These are phyloP conservation scores for Vandiemenella viatica DNA, from an alignment of 2,888 invertebrate species.

Conservation along the genomic window DNA sequence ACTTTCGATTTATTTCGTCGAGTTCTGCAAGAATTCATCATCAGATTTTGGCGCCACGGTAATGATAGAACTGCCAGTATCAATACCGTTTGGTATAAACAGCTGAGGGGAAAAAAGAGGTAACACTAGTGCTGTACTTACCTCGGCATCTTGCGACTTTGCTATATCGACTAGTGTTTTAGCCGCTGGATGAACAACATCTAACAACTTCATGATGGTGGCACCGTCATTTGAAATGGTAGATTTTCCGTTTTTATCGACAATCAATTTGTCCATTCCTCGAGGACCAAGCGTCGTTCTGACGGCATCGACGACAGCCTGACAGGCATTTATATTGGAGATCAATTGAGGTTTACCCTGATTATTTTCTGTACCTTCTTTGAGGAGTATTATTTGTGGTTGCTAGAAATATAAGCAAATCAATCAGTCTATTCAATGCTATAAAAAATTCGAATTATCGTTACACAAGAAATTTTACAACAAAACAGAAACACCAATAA, in stretches of 20 bases:
- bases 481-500: too few species aligned
- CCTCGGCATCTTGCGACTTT: slow-evolving; percentile 97
- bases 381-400: slow-evolving; percentile 92
- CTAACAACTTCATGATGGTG: slow-evolving; percentile 94
- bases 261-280: slow-evolving; percentile 98
- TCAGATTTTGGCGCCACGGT: too few species aligned
- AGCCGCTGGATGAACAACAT: slow-evolving; percentile 96
- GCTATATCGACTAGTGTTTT: slow-evolving; percentile 97
- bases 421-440: too few species aligned
- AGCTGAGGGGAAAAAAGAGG: too few species aligned
- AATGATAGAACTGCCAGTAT: too few species aligned
- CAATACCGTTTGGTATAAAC: too few species aligned
- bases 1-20: too few species aligned
- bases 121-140: too few species aligned
- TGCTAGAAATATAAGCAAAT: slow-evolving; percentile 46
- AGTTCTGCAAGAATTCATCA: too few species aligned
- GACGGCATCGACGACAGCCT: slow-evolving; percentile 87
- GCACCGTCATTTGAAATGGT: slow-evolving; percentile 99
- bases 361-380: slow-evolving; percentile 92
- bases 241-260: slow-evolving; percentile 74
- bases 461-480: too few species aligned
- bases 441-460: too few species aligned
- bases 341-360: slow-evolving; percentile 93
- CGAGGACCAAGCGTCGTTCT: slow-evolving; percentile 95
- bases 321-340: slow-evolving; percentile 95